Evolutionary conservation across 2,797 vertebrate genomes (phyloP).

Genomic region (Argya squamiceps): DNA sequence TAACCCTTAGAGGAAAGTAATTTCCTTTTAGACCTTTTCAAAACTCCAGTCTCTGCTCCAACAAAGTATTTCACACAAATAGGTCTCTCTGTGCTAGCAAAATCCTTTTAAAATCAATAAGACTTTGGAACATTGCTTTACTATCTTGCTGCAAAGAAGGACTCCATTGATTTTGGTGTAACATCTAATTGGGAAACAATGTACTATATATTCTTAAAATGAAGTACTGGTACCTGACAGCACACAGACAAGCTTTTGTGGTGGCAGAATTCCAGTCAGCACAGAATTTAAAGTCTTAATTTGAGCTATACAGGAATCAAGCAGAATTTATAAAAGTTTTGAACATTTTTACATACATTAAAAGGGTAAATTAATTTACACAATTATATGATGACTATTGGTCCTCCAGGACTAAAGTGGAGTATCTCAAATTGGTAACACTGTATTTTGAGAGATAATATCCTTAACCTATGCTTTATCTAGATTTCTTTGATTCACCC

Average conservation of each 20-base stretch:
- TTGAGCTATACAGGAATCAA: background rate
- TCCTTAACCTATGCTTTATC: background rate
- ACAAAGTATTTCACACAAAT: background rate
- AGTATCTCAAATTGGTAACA: background rate
- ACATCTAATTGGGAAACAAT: background rate
- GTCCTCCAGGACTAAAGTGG: background rate
- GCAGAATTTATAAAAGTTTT: background rate
- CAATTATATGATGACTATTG: background rate
- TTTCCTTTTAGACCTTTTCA: background rate
- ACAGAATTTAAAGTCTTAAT: background rate
- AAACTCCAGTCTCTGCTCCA: background rate
- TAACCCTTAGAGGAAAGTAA: background rate
- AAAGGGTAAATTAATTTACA: background rate
- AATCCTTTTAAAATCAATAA: slow-evolving; percentile 15
- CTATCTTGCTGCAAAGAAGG: background rate
- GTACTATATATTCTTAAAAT: slow-evolving; percentile 12
- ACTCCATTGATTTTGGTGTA: slow-evolving; percentile 23
- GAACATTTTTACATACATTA: background rate
- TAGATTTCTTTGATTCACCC: background rate
- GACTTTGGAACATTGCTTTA: slow-evolving; percentile 1
- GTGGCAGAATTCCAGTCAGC: background rate
- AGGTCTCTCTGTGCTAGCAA: background rate
- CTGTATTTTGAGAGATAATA: background rate
- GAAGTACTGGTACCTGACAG: background rate
- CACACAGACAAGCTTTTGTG: background rate